phyloP scores from a whole-genome alignment of 2,888 invertebrate genomes.

The Trachelus iudaicus region DNA sequence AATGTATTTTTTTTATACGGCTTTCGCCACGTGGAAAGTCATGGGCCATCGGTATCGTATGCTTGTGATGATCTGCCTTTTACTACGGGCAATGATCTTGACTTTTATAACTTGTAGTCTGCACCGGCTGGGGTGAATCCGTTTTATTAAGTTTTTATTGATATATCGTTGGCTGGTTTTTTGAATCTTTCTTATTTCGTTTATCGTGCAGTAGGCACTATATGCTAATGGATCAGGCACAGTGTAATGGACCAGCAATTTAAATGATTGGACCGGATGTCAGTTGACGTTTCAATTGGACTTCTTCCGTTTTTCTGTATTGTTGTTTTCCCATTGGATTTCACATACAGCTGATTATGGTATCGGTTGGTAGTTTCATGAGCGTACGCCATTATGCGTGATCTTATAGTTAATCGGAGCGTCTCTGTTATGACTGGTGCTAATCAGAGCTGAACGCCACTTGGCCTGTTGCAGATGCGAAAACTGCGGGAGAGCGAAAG shows the following conservation, averaged over 20 bases:
- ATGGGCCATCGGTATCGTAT: neutral
- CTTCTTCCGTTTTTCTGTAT: neutral
- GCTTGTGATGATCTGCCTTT: neutral
- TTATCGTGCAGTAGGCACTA: neutral
- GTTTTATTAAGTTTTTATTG: neutral
- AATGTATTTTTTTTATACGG: neutral
- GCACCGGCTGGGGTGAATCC: neutral
- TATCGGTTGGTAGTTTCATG: neutral
- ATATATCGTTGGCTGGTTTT: neutral
- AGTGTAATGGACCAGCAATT: too few species aligned
- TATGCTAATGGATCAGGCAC: neutral
- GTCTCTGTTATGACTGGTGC: neutral
- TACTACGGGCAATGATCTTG: neutral
- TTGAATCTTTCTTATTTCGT: neutral
- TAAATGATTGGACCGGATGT: neutral
- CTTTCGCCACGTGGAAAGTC: neutral
- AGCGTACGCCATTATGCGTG: neutral
- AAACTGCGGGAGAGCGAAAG: constrained; percentile 69
- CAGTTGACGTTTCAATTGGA: neutral
- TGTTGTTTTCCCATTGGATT: neutral
- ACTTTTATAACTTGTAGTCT: neutral
- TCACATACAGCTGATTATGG: neutral
- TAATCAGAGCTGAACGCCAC: neutral
- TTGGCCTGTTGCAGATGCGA: constrained; percentile 65
- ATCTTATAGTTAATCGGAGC: neutral